These are phyloP conservation scores for Dasysyrphus albostriatus DNA, from an alignment of 2,888 invertebrate genomes.

Conservation along the genomic window DNA sequence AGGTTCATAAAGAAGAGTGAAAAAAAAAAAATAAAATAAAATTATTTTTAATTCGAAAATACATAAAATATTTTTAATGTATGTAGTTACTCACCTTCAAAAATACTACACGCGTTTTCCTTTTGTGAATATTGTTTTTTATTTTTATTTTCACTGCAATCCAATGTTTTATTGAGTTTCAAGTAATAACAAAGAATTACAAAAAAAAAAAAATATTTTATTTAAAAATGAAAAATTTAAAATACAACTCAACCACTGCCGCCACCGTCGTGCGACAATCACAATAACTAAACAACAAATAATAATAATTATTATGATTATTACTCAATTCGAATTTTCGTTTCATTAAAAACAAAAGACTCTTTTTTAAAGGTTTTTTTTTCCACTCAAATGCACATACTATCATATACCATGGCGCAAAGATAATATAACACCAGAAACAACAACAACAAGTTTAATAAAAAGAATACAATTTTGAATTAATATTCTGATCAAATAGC, in stretches of 20 bases:
- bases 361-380: conserved; percentile 24
- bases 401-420: conserved; percentile 25
- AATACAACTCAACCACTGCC: conserved; percentile 40
- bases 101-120: conserved; percentile 41
- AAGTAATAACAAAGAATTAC: conserved; percentile 10
- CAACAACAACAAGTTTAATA: conserved; percentile 25
- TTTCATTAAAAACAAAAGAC: conserved; percentile 37
- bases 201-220: conserved; percentile 16
- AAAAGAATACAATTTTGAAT: conserved; percentile 38
- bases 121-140: conserved; percentile 1
- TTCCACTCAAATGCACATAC: conserved; percentile 66
- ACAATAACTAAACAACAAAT: conserved; percentile 61
- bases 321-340: conserved; percentile 66
- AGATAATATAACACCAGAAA: conserved; percentile 5
- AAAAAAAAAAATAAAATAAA: too few relatives aligned
- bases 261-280: conserved; percentile 51
- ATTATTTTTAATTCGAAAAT: conserved; percentile 49
- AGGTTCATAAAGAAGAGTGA: conserved; percentile 41
- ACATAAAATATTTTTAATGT: neutral
- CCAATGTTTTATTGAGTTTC: conserved; percentile 37
- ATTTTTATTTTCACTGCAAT: conserved; percentile 44
- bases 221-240: neutral
- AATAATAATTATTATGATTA: conserved; percentile 22
- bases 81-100: conserved; percentile 46
- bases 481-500: conserved; percentile 68